Evolutionary conservation across 1,140 invertebrate species (phyloP), one percentile per base, ranked within the genome.

Genomic region (Scaptomyza pallida): DNA sequence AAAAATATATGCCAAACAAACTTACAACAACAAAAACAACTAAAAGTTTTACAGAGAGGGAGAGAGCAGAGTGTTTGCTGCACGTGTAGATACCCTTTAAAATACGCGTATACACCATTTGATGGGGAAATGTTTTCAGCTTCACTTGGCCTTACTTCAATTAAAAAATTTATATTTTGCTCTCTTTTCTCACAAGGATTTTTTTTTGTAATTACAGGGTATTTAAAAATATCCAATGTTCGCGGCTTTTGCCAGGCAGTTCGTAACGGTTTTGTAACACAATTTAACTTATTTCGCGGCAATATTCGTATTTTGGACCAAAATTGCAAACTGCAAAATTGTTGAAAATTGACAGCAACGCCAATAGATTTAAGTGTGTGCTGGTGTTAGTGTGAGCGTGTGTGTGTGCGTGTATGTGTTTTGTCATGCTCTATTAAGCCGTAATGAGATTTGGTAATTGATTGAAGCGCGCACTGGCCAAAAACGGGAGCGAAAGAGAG

Each of bases 361-460:
- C 56, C 70, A 71, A 50, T 50, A 59, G 55, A 35, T 35, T 43
- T 21, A 12, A 43, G 19, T 41, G 19, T 26, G 5, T 47, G 57
- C 23, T 2, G 41, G 57, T 43, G 26, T 65, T 44, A 41, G 56
- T 17, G 12, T 48, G 41, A 41, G 51, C 50, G 44, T 40, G 56
- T 54, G 15, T 54, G 21, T 35, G 17, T 19, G 16, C 30, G 21
- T 63, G 23, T 55, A 35, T 57, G 35, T 68, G 15, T 43, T 48
- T 71, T 45, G 65, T 37, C 60, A 86, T 72, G 82, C 82, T 88
- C 82, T 88, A 88, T 88, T 88, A 88, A 88, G 68, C 62, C 63
- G 82, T 88, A 88, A 88, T 88, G 75, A 82, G 82, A 88, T 88
- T 88, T 78, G 78, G 78, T 88, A 88, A 88, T 88, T 88, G 82